Base-by-base conservation (phyloP, 1,140 invertebrate species). In the Eupristina koningsbergeri region DNA sequence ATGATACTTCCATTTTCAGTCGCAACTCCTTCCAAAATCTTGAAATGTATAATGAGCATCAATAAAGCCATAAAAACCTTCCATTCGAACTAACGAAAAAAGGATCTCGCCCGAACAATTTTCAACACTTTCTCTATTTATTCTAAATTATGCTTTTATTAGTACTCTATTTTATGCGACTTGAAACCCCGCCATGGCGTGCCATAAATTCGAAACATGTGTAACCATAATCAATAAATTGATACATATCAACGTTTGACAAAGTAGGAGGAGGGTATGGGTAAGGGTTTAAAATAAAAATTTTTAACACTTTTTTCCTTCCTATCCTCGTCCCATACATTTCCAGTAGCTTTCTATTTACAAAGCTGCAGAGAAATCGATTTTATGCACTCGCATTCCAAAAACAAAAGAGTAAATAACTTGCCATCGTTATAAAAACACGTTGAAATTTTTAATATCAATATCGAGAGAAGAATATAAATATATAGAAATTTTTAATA, bases 111-210 rank as follows among this genome's bases (percentile, higher is more conserved):
- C 13, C n/a, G 31, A 74, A 50, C 0, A 74, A 31, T 74, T 74
- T 50, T 74, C 34, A 71, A 71, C 67, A 71, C 67, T 71, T 71
- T 71, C 67, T 71, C 67, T 71, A 71, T 71, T 71, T 71, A 71
- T 71, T 71, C 29, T 71, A 71, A 41, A 71, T 71, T 41, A 71
- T 22, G 22, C 26, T 41, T 41, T 71, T 71, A 67, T 71, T 71
- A n/a, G 19, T 41, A 71, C 67, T 39, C 1, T 71, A 41, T 41
- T 71, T 71, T 71, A 71, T 41, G 29, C 6, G n/a, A n/a, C 39
- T 71, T 8, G 39, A 41, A 2, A n/a, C 47, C 9, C 13, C 15
- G 29, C 36, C 36, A 67, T 22, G 3, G 64, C 31, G 36, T 6
- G 36, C 34, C 64, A 22, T 67, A 67, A 67, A 67, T 67, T 36